Evolutionary conservation across 2,888 invertebrate species (phyloP).

Genomic region (Chrysolina haemoptera): DNA sequence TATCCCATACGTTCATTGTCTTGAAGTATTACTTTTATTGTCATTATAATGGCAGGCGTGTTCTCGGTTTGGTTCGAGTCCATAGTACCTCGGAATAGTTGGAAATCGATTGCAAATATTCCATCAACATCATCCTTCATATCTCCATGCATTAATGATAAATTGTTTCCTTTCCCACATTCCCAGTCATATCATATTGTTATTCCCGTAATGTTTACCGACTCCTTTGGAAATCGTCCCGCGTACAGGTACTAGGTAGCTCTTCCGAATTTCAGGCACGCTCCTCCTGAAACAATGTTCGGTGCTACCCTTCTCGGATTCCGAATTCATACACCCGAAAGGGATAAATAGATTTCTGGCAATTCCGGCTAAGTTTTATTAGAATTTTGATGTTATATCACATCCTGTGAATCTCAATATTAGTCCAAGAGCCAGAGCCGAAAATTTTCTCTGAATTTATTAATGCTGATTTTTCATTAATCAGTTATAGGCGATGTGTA

Average conservation of each 20-base stretch:
- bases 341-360: slow-evolving; percentile 31
- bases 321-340: slow-evolving; percentile 26
- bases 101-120: not conserved
- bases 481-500: no score
- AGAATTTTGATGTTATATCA: slow-evolving; percentile 36
- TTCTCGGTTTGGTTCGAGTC: no score
- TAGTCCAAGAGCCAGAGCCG: no score
- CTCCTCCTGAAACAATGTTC: slow-evolving; percentile 30
- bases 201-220: slow-evolving; percentile 24
- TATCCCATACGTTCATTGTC: no score
- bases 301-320: slow-evolving; percentile 15
- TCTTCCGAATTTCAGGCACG: slow-evolving; percentile 35
- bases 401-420: slow-evolving; percentile 42
- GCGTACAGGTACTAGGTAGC: slow-evolving; percentile 22
- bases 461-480: no score
- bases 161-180: slow-evolving; percentile 12
- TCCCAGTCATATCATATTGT: slow-evolving; percentile 8
- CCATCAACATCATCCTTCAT: not conserved
- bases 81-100: no score
- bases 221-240: slow-evolving; percentile 29
- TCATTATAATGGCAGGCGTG: no score
- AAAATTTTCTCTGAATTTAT: no score
- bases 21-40: no score
- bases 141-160: slow-evolving; percentile 14
- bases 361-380: slow-evolving; percentile 31